Base-by-base conservation (phyloP, 2,888 invertebrate genomes). In the Lasius fuliginosus region DNA sequence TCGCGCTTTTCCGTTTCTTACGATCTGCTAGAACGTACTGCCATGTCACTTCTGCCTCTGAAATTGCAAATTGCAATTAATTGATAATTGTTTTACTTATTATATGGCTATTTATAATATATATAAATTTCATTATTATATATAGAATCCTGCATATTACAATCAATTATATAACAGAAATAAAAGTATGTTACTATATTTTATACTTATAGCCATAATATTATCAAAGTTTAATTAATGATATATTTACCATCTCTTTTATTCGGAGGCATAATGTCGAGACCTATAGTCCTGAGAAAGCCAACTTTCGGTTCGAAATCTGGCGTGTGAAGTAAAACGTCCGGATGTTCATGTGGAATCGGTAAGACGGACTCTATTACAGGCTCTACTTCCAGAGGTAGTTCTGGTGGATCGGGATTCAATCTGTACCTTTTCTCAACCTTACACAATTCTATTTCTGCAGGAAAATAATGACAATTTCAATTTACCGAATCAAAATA, bases 41-140 rank as follows among this genome's bases (percentile, higher is more conserved):
- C 97, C 97, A 97, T 68, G 95, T 95, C 74, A 95, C 95, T 94
- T 97, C 97, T 91, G 96, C 96, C 85, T 95, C 97, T 97, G 95
- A 76, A 95, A 96, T 84, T 12, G 33, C 12, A 49, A 68, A 12
- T 49, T 71, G 18, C 4, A 65, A 62, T n/a, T 30, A 5, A 74
- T 36, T 36, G 27, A 60, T 27, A 46, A 33, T 6, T 56, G 49
- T 2, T 8, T 40, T 8, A 5, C 40, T 65, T 15, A 11, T 12
- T 27, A 36, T 23, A 36, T 36, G 36, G 9, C 2, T 27, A 3
- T 67, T 12, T 56, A 49, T 49, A 8, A 18, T 53, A 53, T 71
- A 49, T 60, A 56, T 53, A 67, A 64, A 62, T 82, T 23, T 46
- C 60, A 27, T 62, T 83, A 90, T 15, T 18, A 65, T 30, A 11